Base-by-base conservation (phyloP, 2,113 vertebrate genomes). In the Microcebus griseorufus region DNA sequence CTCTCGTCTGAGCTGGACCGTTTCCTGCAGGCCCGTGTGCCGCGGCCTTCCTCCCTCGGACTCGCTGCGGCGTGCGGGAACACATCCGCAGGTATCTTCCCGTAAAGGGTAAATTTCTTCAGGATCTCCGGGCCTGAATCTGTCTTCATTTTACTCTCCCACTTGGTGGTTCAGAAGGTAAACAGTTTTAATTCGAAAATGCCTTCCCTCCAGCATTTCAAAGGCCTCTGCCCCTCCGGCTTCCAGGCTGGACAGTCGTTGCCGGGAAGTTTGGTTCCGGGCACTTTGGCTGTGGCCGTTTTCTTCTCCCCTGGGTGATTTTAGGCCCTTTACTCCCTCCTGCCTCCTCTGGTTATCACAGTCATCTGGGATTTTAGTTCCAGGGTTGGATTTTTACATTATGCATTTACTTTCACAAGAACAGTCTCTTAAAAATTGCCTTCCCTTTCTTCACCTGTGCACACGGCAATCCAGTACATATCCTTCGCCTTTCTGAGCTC, bases 401-500 rank as follows among this genome's bases (percentile, higher is more conserved):
- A 8, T 23, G 6, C 70, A 5, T 45, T 23, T 37, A 29, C 12
- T 25, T 69, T 18, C 64, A 65, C 48, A 25, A 34, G 27, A 48
- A 6, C 53, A 34, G 58, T 42, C 39, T 62, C 51, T 22, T 11
- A n/a, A 75, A 20, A 9, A 7, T 34, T 10, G 32, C 39, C 22
- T 32, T 69, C 37, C 6, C 1, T 1, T 4, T 37, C 60, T n/a
- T 23, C 45, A 3, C 53, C 32, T 18, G 0, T 5, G 25, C 45
- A 42, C 12, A 69, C 29, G 6, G 12, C 29, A 3, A 0, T 12
- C 5, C 11, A 51, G 12, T 0, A 3, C 2, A 1, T 4, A 3
- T 8, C 37, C 53, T 22, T 16, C 23, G 39, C 62, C 22, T 32
- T 65, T 4, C 64, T 14, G 45, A 67, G 70, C 37, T 23, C 3